Conservation (phyloP, 2,113 vertebrate species). For the Okapia johnstoni region DNA sequence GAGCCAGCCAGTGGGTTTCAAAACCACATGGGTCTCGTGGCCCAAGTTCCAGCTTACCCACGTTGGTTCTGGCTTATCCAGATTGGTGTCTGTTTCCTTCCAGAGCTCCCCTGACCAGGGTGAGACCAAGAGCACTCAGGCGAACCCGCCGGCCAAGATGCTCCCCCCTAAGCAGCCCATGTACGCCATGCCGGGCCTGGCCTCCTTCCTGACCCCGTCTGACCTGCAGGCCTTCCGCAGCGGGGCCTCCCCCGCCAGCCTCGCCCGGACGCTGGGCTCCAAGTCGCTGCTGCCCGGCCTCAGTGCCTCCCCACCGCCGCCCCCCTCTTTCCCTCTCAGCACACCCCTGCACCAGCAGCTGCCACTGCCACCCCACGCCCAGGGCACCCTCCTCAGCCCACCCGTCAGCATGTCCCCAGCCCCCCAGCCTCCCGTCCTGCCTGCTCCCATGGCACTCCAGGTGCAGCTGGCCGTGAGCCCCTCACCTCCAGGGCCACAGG, state of each 20-base stretch:
- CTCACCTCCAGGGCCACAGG: conserved; percentile 96
- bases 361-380: conserved; percentile 88
- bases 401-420: conserved; percentile 97
- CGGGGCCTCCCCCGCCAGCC: conserved; percentile 87
- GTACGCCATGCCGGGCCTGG: conserved; percentile 92
- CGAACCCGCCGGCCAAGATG: conserved; percentile 92
- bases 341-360: conserved; percentile 97
- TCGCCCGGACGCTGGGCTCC: conserved; percentile 90
- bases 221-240: conserved; percentile 95
- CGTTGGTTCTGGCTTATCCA: neutral
- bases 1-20: neutral
- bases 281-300: conserved; percentile 95
- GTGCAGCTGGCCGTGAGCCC: conserved; percentile 91
- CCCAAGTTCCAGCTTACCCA: neutral
- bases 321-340: conserved; percentile 96
- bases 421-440: conserved; percentile 94
- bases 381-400: conserved; percentile 94
- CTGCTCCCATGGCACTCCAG: conserved; percentile 95
- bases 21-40: fast-evolving
- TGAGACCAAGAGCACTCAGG: conserved; percentile 89
- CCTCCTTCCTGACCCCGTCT: conserved; percentile 90
- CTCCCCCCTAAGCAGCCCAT: conserved; percentile 91
- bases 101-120: conserved; percentile 93
- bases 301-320: conserved; percentile 94
- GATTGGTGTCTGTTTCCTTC: conserved; percentile 39